Percentiles rank a stretch among this genome's conserved stretches.
These are phyloP conservation scores for Macrosiphum euphorbiae DNA, from an alignment of 2,888 invertebrate species.

Conservation along the genomic window DNA sequence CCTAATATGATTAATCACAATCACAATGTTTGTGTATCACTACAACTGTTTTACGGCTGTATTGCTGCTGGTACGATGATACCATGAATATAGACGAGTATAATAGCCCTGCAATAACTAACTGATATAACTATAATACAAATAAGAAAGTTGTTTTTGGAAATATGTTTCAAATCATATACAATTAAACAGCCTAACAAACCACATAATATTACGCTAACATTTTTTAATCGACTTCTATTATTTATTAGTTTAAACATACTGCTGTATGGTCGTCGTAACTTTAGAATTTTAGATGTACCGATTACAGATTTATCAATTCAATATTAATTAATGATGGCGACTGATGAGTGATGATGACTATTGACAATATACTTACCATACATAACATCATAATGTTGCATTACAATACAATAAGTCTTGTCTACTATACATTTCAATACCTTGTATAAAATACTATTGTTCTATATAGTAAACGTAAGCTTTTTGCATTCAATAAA, in stretches of 20 bases:
- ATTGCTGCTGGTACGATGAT: neutral
- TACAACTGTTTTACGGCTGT: neutral
- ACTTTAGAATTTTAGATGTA: neutral
- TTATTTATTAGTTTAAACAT: neutral
- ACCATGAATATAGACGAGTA: neutral
- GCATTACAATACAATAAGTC: neutral
- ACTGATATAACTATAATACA: neutral
- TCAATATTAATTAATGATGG: neutral
- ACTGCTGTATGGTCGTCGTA: neutral
- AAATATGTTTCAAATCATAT: neutral
- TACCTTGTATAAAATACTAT: neutral
- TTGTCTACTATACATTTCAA: neutral
- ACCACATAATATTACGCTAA: neutral
- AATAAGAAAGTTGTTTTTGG: neutral
- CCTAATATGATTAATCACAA: neutral
- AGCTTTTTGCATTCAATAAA: neutral
- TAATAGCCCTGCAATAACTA: neutral
- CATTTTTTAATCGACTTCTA: neutral
- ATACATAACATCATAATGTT: neutral
- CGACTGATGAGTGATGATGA: neutral
- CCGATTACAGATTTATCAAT: slow-evolving; percentile 2
- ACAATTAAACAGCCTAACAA: neutral
- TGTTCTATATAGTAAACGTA: neutral
- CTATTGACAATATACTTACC: neutral
- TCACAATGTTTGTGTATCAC: neutral